Conservation (phyloP, 1,140 invertebrate genomes). For the Drosophila funebris region DNA sequence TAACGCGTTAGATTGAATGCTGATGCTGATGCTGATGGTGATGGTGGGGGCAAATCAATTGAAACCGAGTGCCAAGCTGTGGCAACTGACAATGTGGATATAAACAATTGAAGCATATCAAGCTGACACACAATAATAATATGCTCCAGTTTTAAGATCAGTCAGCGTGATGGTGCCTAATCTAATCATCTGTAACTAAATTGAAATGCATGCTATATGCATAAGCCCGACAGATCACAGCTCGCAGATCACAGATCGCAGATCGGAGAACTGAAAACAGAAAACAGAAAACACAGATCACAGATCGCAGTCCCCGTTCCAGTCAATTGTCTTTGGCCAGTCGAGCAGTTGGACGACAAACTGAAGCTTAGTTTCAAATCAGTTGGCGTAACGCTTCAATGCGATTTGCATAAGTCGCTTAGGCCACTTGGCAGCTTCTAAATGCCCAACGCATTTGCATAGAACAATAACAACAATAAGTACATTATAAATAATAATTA, state of each 20-base stretch:
- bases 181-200: constrained; percentile 48
- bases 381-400: constrained; percentile 21
- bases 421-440: not conserved
- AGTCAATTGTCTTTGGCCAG: constrained; percentile 39
- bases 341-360: constrained; percentile 9
- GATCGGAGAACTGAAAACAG: no score
- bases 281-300: not conserved
- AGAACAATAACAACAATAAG: not conserved
- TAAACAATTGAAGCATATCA: constrained; percentile 59
- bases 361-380: constrained; percentile 6
- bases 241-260: no score
- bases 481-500: constrained; percentile 6
- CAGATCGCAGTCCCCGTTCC: not conserved
- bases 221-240: not conserved
- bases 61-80: constrained; percentile 26
- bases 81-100: not conserved
- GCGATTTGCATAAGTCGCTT: constrained; percentile 30
- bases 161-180: constrained; percentile 30
- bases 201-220: constrained; percentile 33
- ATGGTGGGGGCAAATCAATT: constrained; percentile 75
- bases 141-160: constrained; percentile 18
- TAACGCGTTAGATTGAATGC: constrained; percentile 37
- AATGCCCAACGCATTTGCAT: not conserved
- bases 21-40: constrained; percentile 26
- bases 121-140: constrained; percentile 18